A percentile compares a stretch with the other conserved stretches of the same genome.
Conservation (phyloP, 2,797 vertebrate species). For the Champsocephalus gunnari region DNA sequence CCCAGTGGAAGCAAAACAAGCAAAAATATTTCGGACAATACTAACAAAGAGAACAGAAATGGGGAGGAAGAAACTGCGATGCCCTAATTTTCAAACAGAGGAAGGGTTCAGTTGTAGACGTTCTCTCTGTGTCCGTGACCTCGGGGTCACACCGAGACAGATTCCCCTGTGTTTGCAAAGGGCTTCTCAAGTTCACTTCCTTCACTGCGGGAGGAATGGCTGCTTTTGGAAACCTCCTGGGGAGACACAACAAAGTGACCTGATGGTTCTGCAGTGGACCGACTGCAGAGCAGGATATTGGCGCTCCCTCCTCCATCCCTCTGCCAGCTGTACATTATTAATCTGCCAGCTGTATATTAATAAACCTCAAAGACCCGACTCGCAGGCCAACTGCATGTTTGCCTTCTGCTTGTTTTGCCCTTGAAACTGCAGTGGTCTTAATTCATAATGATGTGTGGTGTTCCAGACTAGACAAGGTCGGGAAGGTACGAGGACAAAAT, state of each 20-base stretch:
- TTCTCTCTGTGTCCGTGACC: slow-evolving; percentile 44
- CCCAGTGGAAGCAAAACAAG: slow-evolving; percentile 10
- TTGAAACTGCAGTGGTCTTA: slow-evolving; percentile 52
- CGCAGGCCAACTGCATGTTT: slow-evolving; percentile 17
- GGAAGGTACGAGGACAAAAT: slow-evolving; percentile 27
- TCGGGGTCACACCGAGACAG: slow-evolving; percentile 35
- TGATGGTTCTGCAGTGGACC: slow-evolving; percentile 39
- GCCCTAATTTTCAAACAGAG: slow-evolving; percentile 16
- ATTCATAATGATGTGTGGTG: slow-evolving; percentile 48
- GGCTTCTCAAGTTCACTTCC: slow-evolving; percentile 73
- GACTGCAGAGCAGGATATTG: slow-evolving; percentile 48
- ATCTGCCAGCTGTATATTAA: slow-evolving; percentile 64
- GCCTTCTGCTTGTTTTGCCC: slow-evolving; percentile 51
- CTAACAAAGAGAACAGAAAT: slow-evolving; percentile 4
- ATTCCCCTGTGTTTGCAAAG: slow-evolving; percentile 63
- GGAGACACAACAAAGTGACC: slow-evolving; percentile 69
- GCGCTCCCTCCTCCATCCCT: slow-evolving; percentile 50
- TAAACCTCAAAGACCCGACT: slow-evolving; percentile 50
- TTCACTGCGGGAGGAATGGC: slow-evolving; percentile 55
- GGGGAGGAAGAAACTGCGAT: slow-evolving; percentile 2
- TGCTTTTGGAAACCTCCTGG: slow-evolving; percentile 63
- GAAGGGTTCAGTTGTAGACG: slow-evolving; percentile 19
- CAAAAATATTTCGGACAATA: slow-evolving; percentile 8
- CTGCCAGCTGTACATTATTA: slow-evolving; percentile 52
- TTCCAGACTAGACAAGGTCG: slow-evolving; percentile 49